Conservation (phyloP, 2,113 vertebrate genomes). For the Antechinus flavipes region DNA sequence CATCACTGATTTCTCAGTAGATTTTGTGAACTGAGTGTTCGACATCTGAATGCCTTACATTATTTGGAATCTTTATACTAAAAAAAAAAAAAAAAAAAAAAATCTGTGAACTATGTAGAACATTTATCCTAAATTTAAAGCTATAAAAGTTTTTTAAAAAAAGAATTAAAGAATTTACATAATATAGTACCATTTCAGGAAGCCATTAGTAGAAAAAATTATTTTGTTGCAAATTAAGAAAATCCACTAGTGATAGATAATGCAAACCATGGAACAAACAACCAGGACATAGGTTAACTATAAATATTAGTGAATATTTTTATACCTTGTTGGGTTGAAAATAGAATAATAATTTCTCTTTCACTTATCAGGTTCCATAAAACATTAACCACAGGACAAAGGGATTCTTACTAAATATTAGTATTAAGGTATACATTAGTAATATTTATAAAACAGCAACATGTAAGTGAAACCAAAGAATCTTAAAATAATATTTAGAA, state of each 20-base stretch:
- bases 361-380: not conserved
- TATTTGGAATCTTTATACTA: conserved; percentile 6
- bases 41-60: not conserved
- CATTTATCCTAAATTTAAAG: conserved; percentile 24
- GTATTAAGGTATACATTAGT: too few species aligned
- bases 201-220: conserved; percentile 19
- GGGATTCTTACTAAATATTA: not conserved
- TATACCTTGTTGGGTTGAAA: not conserved
- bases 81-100: conserved; percentile 38
- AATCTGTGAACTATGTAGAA: not conserved
- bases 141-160: not conserved
- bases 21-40: conserved; percentile 19
- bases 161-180: conserved; percentile 22
- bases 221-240: not conserved
- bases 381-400: conserved; percentile 27
- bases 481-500: not conserved
- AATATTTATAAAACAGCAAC: not conserved
- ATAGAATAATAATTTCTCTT: not conserved
- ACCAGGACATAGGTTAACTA: not conserved
- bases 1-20: conserved; percentile 5
- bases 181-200: conserved; percentile 5
- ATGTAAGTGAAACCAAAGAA: not conserved
- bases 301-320: not conserved
- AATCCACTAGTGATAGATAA: not conserved
- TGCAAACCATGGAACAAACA: not conserved